These are phyloP conservation scores for Melieria picta DNA, from an alignment of 2,888 invertebrate species.

Conservation along the genomic window DNA sequence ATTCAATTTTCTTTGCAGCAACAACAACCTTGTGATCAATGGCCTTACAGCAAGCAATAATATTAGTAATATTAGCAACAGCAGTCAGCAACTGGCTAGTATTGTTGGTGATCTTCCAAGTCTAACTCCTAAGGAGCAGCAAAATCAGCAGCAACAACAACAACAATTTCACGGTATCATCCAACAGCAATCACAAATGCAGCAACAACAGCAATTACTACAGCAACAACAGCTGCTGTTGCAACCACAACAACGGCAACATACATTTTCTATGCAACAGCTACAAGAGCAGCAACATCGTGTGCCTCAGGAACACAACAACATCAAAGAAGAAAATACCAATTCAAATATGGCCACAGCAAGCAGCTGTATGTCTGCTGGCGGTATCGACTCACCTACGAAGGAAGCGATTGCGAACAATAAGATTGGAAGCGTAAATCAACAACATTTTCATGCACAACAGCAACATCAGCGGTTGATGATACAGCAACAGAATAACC, in stretches of 20 bases:
- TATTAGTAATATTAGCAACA: conserved; percentile 40
- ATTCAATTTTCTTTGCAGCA: conserved; percentile 40
- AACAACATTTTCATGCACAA: conserved; percentile 35
- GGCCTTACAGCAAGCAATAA: conserved; percentile 61
- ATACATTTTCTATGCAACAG: conserved; percentile 35
- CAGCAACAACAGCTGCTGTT: conserved; percentile 36
- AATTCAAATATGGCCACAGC: not conserved
- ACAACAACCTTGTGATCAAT: conserved; percentile 57
- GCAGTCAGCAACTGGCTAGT: conserved; percentile 46
- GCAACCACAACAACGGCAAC: conserved; percentile 40
- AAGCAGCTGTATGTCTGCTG: conserved; percentile 22
- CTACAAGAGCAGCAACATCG: conserved; percentile 39
- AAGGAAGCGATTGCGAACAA: conserved; percentile 21
- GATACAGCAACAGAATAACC: conserved; percentile 49
- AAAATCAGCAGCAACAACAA: conserved; percentile 37
- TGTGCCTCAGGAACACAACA: conserved; percentile 18
- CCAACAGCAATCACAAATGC: conserved; percentile 35
- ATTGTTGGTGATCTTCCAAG: conserved; percentile 40
- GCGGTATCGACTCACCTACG: conserved; percentile 5
- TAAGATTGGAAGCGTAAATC: conserved; percentile 27
- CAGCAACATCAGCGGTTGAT: conserved; percentile 43
- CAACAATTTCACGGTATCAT: conserved; percentile 24
- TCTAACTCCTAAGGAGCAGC: conserved; percentile 42
- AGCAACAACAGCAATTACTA: conserved; percentile 37
- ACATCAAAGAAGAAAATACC: conserved; percentile 29